These are phyloP conservation scores for Bombus confusus DNA, from an alignment of 1,140 invertebrate species.

Conservation along the genomic window DNA sequence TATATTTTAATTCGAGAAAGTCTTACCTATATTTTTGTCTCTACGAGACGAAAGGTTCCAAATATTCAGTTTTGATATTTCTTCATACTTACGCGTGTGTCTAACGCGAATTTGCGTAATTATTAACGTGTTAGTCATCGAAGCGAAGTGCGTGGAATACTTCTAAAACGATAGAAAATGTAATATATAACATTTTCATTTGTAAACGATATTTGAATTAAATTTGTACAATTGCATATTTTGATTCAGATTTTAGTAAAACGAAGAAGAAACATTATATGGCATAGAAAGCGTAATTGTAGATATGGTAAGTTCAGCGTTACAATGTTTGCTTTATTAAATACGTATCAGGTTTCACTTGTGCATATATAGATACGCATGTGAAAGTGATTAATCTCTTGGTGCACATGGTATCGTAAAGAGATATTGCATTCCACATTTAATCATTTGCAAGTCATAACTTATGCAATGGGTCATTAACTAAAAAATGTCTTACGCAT, in stretches of 20 bases:
- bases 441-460: neutral
- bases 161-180: neutral
- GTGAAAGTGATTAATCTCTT: conserved; percentile 6
- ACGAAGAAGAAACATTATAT: neutral
- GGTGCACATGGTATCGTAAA: too few relatives aligned
- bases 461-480: neutral
- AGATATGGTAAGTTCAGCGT: neutral
- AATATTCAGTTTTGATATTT: neutral
- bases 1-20: neutral
- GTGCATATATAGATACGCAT: neutral
- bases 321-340: neutral
- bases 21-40: neutral
- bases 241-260: neutral
- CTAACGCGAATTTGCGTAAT: too few relatives aligned
- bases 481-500: neutral
- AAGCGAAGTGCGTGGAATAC: neutral
- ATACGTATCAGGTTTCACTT: neutral
- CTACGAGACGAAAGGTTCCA: neutral
- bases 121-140: neutral
- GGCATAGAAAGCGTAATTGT: neutral
- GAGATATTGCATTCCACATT: neutral
- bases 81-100: neutral
- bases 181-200: neutral
- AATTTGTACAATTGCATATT: too few relatives aligned
- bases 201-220: neutral